Conservation (phyloP, 2,797 vertebrate species). For the Sus cebifrons region DNA sequence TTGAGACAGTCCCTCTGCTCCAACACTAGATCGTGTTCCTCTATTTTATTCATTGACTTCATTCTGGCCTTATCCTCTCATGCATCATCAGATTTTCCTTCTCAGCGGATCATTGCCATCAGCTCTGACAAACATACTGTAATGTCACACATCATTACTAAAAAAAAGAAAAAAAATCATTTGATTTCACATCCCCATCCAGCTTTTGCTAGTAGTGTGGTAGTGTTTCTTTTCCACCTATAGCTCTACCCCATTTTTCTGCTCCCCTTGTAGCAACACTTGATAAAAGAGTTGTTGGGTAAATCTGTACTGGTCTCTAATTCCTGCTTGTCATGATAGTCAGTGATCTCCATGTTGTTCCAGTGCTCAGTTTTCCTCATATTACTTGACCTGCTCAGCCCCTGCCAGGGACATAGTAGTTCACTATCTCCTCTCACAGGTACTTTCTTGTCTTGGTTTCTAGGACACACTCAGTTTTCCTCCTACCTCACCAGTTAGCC, state of each 20-base stretch:
- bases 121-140: slow-evolving; percentile 2
- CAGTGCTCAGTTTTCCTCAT: neutral
- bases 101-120: neutral
- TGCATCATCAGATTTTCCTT: neutral
- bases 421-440: neutral
- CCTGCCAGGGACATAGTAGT: neutral
- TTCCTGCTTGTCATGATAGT: slow-evolving; percentile 15
- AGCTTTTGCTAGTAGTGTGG: neutral
- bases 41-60: neutral
- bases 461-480: neutral
- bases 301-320: neutral
- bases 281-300: slow-evolving; percentile 1
- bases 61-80: neutral
- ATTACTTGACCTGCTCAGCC: neutral
- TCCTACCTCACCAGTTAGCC: neutral
- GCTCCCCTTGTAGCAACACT: neutral
- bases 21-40: neutral
- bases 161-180: neutral
- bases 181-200: neutral
- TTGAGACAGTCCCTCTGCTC: neutral
- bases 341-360: neutral
- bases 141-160: neutral
- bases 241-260: neutral
- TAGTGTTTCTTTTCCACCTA: slow-evolving; percentile 22
- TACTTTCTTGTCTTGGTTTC: slow-evolving; percentile 17